phyloP scores from a whole-genome alignment of 2,888 invertebrate genomes.

The Chrysolina haemoptera region DNA sequence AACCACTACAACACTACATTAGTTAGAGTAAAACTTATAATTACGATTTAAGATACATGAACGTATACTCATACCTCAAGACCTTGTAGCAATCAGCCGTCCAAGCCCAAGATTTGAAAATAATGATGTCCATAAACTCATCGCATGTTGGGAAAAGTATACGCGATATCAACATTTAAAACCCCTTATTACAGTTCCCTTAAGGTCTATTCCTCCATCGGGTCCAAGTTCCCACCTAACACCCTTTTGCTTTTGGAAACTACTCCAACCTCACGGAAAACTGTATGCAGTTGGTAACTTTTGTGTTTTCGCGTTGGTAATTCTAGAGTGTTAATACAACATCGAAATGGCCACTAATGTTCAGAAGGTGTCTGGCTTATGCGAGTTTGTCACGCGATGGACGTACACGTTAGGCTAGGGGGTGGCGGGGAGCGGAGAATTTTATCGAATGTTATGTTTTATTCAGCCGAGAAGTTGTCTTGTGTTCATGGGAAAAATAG shows the following conservation, averaged over 20 bases:
- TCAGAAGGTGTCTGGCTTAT: constrained; percentile 69
- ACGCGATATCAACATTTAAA: constrained; percentile 48
- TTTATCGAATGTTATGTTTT: constrained; percentile 52
- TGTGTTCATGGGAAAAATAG: constrained; percentile 51
- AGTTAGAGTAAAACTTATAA: no score
- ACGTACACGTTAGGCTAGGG: constrained; percentile 42
- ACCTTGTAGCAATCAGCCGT: constrained; percentile 26
- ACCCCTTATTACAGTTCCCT: constrained; percentile 44
- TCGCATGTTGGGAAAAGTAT: constrained; percentile 55
- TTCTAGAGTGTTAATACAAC: constrained; percentile 63
- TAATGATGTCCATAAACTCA: constrained; percentile 46
- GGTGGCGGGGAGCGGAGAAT: constrained; percentile 2
- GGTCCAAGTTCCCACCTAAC: constrained; percentile 42
- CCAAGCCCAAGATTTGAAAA: constrained; percentile 42
- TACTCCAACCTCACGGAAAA: constrained; percentile 45
- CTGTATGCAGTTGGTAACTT: constrained; percentile 45
- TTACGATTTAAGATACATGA: neutral
- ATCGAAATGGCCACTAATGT: constrained; percentile 70
- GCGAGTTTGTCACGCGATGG: constrained; percentile 65
- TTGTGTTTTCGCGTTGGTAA: constrained; percentile 55
- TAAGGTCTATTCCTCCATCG: constrained; percentile 49
- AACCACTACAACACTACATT: no score
- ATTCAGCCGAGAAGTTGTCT: constrained; percentile 50
- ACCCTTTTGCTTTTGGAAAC: constrained; percentile 50
- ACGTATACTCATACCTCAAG: neutral